phyloP scores from a whole-genome alignment of 1,140 invertebrate species.

The Bombus ignitus region DNA sequence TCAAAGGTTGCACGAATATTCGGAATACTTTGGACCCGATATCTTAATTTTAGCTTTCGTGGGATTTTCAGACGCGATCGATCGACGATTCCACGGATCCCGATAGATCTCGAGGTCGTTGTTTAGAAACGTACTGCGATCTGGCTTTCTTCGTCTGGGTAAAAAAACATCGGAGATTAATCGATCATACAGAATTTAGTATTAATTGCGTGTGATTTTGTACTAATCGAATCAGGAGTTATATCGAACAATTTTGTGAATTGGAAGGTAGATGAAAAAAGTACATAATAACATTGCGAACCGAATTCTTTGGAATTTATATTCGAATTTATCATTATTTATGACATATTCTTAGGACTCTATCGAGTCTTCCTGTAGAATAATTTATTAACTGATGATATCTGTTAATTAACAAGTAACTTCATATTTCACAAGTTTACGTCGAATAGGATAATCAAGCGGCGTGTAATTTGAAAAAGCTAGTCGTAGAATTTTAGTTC shows the following conservation, averaged over 20 bases:
- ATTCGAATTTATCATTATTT: not conserved
- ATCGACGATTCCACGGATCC: conserved; percentile 1
- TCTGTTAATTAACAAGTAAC: not conserved
- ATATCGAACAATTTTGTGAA: no score
- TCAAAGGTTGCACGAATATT: conserved; percentile 19
- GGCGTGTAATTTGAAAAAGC: no score
- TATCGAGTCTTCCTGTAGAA: not conserved
- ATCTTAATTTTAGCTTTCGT: conserved; percentile 45
- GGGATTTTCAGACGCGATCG: conserved; percentile 10
- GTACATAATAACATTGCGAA: no score
- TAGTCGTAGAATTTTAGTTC: no score
- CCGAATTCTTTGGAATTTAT: no score
- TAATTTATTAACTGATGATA: not conserved
- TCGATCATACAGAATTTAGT: not conserved
- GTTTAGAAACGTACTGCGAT: not conserved
- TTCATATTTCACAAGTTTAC: no score
- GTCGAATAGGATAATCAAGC: no score
- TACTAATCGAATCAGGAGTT: not conserved
- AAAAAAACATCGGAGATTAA: not conserved
- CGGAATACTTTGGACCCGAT: conserved; percentile 22
- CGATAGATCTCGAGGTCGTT: not conserved
- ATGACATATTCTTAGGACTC: no score
- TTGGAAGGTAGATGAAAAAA: no score
- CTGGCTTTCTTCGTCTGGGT: not conserved
- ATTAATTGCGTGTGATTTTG: not conserved